A percentile compares a stretch with the other conserved stretches of the same genome.
Evolutionary conservation across 2,113 vertebrate species (phyloP).

Genomic region (Nothocercus julius): DNA sequence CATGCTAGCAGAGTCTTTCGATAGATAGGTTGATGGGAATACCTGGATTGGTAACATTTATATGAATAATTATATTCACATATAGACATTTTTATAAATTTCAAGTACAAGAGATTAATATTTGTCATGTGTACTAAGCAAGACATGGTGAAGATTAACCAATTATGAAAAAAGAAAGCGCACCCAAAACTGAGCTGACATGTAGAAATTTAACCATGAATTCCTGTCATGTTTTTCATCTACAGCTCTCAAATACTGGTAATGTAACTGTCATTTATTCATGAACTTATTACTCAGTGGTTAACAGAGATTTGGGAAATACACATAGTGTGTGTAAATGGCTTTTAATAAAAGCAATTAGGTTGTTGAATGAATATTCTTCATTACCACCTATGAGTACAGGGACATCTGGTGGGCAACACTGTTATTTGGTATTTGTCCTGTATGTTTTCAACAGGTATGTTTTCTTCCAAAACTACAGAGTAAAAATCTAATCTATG

Average conservation of each 20-base stretch:
- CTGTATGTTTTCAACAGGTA: background rate
- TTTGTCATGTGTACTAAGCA: background rate
- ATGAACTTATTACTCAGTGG: background rate
- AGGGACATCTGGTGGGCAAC: slow-evolving; percentile 77
- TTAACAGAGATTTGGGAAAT: slow-evolving; percentile 17
- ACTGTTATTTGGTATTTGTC: background rate
- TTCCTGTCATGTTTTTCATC: background rate
- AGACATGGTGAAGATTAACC: background rate
- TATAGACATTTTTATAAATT: background rate
- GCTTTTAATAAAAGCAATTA: slow-evolving; percentile 24
- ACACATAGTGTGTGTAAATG: background rate
- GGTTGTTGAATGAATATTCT: background rate
- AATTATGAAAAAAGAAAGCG: background rate
- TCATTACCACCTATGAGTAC: slow-evolving; percentile 50
- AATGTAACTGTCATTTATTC: slow-evolving; percentile 12
- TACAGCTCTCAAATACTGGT: background rate
- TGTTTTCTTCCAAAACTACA: background rate
- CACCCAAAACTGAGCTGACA: background rate
- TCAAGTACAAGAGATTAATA: background rate
- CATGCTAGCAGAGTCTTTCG: background rate
- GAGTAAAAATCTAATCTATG: background rate
- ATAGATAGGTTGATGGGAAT: background rate
- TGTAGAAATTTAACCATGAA: background rate
- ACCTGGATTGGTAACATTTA: background rate
- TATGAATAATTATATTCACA: background rate